phyloP scores from a whole-genome alignment of 2,113 vertebrate species.

The Hoplias malabaricus region DNA sequence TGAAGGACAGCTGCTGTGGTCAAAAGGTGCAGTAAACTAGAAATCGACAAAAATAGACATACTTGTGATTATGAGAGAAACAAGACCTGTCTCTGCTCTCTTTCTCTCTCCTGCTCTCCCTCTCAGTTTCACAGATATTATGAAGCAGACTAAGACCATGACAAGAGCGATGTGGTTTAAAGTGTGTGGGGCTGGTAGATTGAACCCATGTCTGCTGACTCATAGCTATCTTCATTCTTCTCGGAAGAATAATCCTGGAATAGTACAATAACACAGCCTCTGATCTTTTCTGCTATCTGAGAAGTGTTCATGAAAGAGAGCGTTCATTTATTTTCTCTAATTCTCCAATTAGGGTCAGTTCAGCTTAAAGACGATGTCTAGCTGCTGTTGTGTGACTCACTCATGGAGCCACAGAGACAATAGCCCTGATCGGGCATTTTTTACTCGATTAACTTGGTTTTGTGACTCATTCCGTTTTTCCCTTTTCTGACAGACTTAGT shows the following conservation, averaged over 20 bases:
- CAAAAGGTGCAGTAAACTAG: no score
- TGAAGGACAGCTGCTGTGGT: no score
- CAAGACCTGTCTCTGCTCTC: constrained; percentile 32
- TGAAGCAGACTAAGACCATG: not conserved
- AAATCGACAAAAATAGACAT: no score
- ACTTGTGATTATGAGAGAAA: not conserved
- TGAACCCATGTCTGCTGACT: constrained; percentile 23
- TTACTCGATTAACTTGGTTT: not conserved
- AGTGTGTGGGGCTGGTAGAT: not conserved
- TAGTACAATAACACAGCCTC: not conserved
- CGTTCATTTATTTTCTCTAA: not conserved
- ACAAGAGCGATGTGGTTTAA: not conserved
- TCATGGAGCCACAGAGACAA: not conserved
- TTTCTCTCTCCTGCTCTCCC: not conserved
- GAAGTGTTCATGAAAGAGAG: not conserved
- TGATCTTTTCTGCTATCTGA: not conserved
- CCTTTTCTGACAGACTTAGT: not conserved
- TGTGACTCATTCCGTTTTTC: not conserved
- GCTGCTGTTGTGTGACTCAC: not conserved
- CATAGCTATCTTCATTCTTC: not conserved
- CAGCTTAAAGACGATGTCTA: not conserved
- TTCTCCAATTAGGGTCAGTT: not conserved
- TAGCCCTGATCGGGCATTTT: not conserved
- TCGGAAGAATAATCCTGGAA: not conserved
- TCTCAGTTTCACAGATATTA: not conserved